These are phyloP conservation scores for Sebastiscus tertius DNA, from an alignment of 2,797 vertebrate species.

Conservation along the genomic window DNA sequence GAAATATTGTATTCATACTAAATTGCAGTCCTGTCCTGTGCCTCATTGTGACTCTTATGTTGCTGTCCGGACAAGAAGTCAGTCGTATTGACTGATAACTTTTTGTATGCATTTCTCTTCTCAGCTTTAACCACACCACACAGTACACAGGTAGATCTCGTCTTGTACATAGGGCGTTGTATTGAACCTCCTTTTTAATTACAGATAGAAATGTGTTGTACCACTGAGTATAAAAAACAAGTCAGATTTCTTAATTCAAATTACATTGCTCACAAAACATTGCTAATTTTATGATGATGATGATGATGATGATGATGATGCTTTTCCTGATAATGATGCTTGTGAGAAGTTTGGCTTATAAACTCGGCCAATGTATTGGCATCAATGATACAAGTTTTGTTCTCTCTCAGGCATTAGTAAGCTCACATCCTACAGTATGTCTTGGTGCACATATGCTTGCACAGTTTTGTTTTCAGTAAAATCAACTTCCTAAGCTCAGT, in stretches of 20 bases:
- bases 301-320: neutral
- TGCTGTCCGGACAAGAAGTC: neutral
- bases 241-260: no score
- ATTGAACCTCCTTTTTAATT: no score
- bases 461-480: neutral
- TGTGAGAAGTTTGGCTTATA: neutral
- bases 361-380: neutral
- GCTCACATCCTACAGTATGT: neutral
- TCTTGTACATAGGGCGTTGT: neutral
- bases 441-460: neutral
- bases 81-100: neutral
- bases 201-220: no score
- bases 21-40: constrained; percentile 14
- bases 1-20: constrained; percentile 23
- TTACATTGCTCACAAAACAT: neutral
- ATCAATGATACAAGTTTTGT: neutral
- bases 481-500: neutral
- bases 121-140: neutral
- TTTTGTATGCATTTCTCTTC: neutral
- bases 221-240: no score
- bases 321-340: neutral
- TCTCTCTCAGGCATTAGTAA: neutral
- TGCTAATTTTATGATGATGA: neutral
- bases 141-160: neutral
- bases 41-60: constrained; percentile 12